Conservation (phyloP, 2,113 vertebrate genomes). For the Xenopus tropicalis region UCB_Xtro_10.0 CM004447.2:41219501-41220000, state of each 20-base stretch:
- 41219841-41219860: background rate
- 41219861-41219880: constrained; percentile 14
- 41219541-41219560: background rate
- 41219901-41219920: constrained; percentile 23
- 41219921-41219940: constrained; percentile 16
- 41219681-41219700: constrained; percentile 55
- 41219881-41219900: constrained; percentile 18
- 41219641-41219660: constrained; percentile 53
- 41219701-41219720: constrained; percentile 66
- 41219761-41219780: constrained; percentile 48
- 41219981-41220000: constrained; percentile 20
- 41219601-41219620: constrained; percentile 39
- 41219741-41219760: constrained; percentile 54
- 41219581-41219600: constrained; percentile 3
- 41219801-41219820: constrained; percentile 3
- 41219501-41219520: background rate
- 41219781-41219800: constrained; percentile 47
- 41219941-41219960: constrained; percentile 33
- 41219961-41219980: constrained; percentile 23
- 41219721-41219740: constrained; percentile 65
- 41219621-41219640: constrained; percentile 49
- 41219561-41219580: background rate
- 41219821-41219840: constrained; percentile 32
- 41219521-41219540: background rate
- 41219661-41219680: constrained; percentile 53